Evolutionary conservation across 2,113 vertebrate genomes (phyloP).

Genomic region (Riparia riparia): DNA sequence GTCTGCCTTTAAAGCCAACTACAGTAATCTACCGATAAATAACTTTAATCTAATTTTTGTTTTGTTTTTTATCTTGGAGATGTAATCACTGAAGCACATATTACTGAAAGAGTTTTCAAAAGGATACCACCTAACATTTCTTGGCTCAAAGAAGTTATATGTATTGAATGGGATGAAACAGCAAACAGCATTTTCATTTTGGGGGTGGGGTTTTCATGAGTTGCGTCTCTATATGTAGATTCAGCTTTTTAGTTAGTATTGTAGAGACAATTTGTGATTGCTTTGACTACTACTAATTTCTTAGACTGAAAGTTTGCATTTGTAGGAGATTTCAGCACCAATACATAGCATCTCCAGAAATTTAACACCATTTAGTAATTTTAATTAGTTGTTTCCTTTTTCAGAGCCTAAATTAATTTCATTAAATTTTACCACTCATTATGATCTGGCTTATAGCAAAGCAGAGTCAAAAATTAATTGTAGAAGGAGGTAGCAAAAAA

Average conservation of each 20-base stretch:
- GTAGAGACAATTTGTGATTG: not conserved
- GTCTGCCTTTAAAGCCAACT: not conserved
- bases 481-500: not conserved
- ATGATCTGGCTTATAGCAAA: not conserved
- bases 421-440: not conserved
- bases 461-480: not conserved
- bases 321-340: not conserved
- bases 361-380: not conserved
- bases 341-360: not conserved
- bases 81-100: not conserved
- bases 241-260: not conserved
- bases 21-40: not conserved
- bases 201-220: not conserved
- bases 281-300: not conserved
- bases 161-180: not conserved
- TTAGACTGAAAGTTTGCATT: not conserved
- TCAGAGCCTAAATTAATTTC: not conserved
- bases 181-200: not conserved
- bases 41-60: not conserved
- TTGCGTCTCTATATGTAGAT: not conserved
- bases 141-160: not conserved
- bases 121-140: not conserved
- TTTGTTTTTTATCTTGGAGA: not conserved
- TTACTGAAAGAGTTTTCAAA: not conserved
- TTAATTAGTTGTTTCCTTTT: not conserved